These are phyloP conservation scores for Ectemnius cavifrons DNA, from an alignment of 2,888 invertebrate species.

Conservation along the genomic window DNA sequence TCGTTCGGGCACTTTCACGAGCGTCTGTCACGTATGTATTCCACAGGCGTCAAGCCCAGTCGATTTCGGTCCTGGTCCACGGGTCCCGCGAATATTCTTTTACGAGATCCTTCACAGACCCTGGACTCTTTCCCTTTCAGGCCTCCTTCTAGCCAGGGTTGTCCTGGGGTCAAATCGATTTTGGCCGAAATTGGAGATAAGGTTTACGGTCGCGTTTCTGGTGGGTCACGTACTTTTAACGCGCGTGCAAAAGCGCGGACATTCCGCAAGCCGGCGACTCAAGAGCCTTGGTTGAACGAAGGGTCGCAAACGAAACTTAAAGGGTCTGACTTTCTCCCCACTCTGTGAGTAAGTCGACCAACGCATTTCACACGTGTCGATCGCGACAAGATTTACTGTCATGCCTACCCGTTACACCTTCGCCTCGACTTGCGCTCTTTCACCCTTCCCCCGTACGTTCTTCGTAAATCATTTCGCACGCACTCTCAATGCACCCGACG, in stretches of 20 bases:
- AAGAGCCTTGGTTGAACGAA: no score
- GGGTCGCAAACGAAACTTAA: no score
- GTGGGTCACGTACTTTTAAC: conserved; percentile 37
- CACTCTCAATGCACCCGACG: conserved; percentile 57
- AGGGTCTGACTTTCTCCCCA: background rate
- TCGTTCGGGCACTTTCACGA: background rate
- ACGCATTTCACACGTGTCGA: conserved; percentile 76
- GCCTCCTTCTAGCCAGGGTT: conserved; percentile 47
- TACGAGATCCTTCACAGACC: conserved; percentile 30
- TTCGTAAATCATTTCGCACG: conserved; percentile 70
- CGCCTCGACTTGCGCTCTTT: conserved; percentile 36
- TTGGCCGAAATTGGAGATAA: conserved; percentile 72
- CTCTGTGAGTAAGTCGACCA: conserved; percentile 64
- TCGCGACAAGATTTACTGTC: conserved; percentile 73
- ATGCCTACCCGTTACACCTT: conserved; percentile 44
- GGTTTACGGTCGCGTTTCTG: conserved; percentile 65
- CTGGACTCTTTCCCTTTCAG: conserved; percentile 8
- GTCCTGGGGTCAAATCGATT: conserved; percentile 73
- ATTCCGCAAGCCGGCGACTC: conserved; percentile 13
- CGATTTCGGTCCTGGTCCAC: conserved; percentile 30
- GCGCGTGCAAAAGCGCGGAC: conserved; percentile 20
- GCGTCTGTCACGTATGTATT: conserved; percentile 25
- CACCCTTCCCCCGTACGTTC: conserved; percentile 56
- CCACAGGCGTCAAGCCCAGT: conserved; percentile 4
- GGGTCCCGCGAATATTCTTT: conserved; percentile 23